A percentile compares a stretch with the other conserved stretches of the same genome.
These are phyloP conservation scores for Botia almorhae DNA, from an alignment of 2,797 vertebrate genomes.

Conservation along the genomic window DNA sequence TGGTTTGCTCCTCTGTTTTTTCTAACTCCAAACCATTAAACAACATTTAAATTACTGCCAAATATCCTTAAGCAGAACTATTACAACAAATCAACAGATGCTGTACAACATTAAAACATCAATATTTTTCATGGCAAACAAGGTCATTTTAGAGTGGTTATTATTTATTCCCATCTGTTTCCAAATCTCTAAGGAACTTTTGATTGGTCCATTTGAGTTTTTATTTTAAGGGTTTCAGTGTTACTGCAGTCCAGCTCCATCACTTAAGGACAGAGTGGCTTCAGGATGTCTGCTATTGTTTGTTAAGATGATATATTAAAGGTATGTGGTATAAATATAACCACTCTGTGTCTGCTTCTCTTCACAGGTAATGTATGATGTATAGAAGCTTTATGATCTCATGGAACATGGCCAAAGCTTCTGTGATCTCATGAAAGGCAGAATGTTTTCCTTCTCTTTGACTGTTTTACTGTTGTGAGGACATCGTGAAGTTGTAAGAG, in stretches of 20 bases:
- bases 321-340: neutral
- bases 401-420: neutral
- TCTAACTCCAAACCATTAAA: neutral
- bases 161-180: neutral
- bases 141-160: too few relatives aligned
- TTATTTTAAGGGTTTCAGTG: neutral
- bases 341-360: conserved; percentile 20
- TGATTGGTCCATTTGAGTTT: neutral
- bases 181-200: neutral
- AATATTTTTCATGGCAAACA: neutral
- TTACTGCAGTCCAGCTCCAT: neutral
- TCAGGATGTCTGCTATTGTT: neutral
- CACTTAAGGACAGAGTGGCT: neutral
- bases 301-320: neutral
- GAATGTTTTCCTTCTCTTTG: neutral
- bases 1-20: too few relatives aligned
- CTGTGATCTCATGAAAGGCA: conserved; percentile 8
- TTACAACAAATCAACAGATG: neutral
- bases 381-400: conserved; percentile 25
- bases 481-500: neutral
- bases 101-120: neutral
- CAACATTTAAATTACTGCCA: neutral
- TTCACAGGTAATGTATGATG: conserved; percentile 56
- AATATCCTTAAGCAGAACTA: neutral
- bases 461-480: conserved; percentile 14